Evolutionary conservation across 2,888 invertebrate genomes (phyloP).

Genomic region (Anthrax anthrax): DNA sequence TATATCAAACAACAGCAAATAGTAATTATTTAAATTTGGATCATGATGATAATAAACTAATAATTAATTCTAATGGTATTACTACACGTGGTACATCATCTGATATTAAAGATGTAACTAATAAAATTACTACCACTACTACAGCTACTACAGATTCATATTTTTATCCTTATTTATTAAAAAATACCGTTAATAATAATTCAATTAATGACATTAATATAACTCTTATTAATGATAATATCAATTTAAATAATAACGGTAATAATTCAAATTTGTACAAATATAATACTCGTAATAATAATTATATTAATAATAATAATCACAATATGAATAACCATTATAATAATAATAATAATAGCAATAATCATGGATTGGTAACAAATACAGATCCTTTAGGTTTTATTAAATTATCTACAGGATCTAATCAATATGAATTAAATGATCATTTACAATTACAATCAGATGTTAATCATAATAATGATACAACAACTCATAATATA

Average conservation of each 20-base stretch:
- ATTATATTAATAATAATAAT: too few relatives aligned
- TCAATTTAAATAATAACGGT: constrained; percentile 11
- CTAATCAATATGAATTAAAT: constrained; percentile 2
- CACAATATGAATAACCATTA: not conserved
- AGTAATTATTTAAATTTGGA: constrained; percentile 8
- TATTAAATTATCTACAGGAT: constrained; percentile 2
- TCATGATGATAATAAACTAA: too few relatives aligned
- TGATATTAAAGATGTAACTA: too few relatives aligned
- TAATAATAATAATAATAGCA: not conserved
- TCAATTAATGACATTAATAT: too few relatives aligned
- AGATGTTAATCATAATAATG: constrained; percentile 2
- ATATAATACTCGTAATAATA: too few relatives aligned
- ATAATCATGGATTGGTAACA: not conserved
- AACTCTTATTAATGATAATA: constrained; percentile 21
- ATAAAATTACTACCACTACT: constrained; percentile 12
- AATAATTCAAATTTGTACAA: not conserved
- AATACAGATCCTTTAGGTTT: not conserved
- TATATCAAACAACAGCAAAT: constrained; percentile 16
- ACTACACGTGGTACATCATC: too few relatives aligned
- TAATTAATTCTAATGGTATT: too few relatives aligned
- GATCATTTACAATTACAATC: not conserved
- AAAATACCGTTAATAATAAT: too few relatives aligned
- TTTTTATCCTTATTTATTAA: too few relatives aligned
- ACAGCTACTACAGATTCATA: too few relatives aligned
- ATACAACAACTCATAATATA: not conserved